Evolutionary conservation across 2,113 vertebrate genomes (phyloP), one percentile per base, ranked within the genome.

Genomic region (Pangasianodon gigas): DNA sequence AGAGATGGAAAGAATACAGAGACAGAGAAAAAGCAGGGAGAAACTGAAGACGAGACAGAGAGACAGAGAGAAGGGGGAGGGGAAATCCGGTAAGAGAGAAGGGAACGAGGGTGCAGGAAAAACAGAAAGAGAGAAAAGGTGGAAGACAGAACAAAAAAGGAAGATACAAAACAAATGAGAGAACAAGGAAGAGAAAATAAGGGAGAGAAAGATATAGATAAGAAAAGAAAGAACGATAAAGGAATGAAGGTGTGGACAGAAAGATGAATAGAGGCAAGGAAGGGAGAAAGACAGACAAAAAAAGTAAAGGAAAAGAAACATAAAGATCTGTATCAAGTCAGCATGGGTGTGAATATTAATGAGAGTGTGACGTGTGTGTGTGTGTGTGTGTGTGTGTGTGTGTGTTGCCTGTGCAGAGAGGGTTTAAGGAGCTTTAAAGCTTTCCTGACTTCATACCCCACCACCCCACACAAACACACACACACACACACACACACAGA

Each of bases 351-450:
- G 80, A 37, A 58, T 83, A 52, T 32, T 83, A 6, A 26, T 75
- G 71, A 88, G 71, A 54, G 71, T 85, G 87, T 85, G 54, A 54
- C 19, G 26, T 32, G 56, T 80, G 41, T 71, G 48, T 86, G 26
- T 46, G 52, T 87, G 44, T 90, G 37, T 65, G 51, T 87, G 65
- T 89, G 67, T 77, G 84, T 87, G 87, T 58, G 51, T 41, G 65
- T 86, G 29, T 82, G 44, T 85, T 89, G 56, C 29, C 29, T 71
- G 81, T 51, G 32, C 32, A 88, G 84, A 32, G 91, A 87, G 51
- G 67, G 41, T 88, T 85, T 96, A 96, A 96, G 95, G 94, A 95
- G 95, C 95, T 95, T 96, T 95, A 93, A 75, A 86, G 94, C 93
- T 96, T 95, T 93, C 92, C 95, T 92, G 91, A 94, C 93, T 91